Percentiles rank a stretch among this genome's conserved stretches.
Evolutionary conservation across 1,140 invertebrate genomes (phyloP).

Genomic region (Sycobia sp.): DNA sequence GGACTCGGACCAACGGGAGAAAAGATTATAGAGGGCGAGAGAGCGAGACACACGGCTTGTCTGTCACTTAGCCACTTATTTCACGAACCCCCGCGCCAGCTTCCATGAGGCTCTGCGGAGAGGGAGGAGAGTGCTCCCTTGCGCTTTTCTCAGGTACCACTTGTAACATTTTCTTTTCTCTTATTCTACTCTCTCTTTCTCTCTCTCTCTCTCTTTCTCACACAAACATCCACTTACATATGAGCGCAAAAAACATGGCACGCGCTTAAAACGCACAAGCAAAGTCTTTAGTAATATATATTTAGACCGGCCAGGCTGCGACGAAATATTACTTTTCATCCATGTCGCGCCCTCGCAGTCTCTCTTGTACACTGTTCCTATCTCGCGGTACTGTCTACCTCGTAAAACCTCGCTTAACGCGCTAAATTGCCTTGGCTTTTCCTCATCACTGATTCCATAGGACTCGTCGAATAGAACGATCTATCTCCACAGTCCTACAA

Average conservation of each 20-base stretch:
- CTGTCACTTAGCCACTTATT: constrained; percentile 53
- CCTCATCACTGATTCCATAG: too few species aligned
- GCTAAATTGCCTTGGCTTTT: constrained; percentile 47
- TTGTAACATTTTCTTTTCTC: constrained; percentile 28
- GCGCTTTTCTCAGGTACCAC: constrained; percentile 47
- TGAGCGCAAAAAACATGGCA: too few species aligned
- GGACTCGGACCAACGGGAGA: constrained; percentile 31
- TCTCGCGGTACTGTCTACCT: constrained; percentile 2
- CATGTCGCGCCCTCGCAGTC: constrained; percentile 4
- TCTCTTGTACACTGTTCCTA: neutral
- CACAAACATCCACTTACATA: too few species aligned
- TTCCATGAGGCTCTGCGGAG: neutral
- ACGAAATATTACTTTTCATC: too few species aligned
- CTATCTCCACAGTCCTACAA: too few species aligned
- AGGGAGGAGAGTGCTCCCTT: constrained; percentile 45
- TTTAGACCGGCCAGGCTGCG: too few species aligned
- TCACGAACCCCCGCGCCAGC: constrained; percentile 37
- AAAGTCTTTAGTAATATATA: too few species aligned
- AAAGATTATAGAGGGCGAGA: constrained; percentile 19
- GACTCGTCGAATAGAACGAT: too few species aligned
- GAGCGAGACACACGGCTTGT: neutral
- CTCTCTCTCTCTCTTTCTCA: too few species aligned
- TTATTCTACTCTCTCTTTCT: constrained; percentile 12
- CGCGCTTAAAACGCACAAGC: too few species aligned
- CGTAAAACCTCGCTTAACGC: constrained; percentile 42